Evolutionary conservation across 2,888 invertebrate species (phyloP), one percentile per base, ranked within the genome.

Genomic region (Copidosoma aretas): DNA sequence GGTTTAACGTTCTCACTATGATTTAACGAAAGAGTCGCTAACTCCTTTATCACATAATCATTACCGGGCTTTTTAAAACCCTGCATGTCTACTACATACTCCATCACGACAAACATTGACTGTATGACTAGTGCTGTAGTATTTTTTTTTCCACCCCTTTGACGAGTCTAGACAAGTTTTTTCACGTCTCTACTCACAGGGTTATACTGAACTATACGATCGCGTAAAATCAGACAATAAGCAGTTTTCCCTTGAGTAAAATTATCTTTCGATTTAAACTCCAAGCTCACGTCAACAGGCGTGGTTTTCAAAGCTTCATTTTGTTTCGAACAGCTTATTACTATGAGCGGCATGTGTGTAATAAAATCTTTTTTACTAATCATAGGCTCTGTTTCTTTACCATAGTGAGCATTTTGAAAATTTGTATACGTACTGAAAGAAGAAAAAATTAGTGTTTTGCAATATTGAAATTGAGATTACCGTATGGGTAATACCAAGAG

Each of bases 401-500:
- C n/a, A n/a, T n/a, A n/a, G n/a, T n/a, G n/a, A n/a, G n/a, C n/a
- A n/a, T n/a, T n/a, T n/a, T n/a, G n/a, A n/a, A n/a, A n/a, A n/a
- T n/a, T n/a, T n/a, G n/a, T n/a, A n/a, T n/a, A n/a, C n/a, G n/a
- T n/a, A n/a, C n/a, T n/a, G n/a, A n/a, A n/a, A 70, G 49, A 46
- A 64, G 1, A 5, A 62, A 25, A 49, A 32, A 65, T 52, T 72
- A 65, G 53, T 68, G 56, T 12, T 25, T 14, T 15, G 8, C 3
- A 56, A 70, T 59, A 60, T 72, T 53, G 21, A 68, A 58, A 25
- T 63, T 68, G 14, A 65, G 24, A 46, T 65, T 19, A 49, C 10
- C 3, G 49, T 82, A 81, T 1, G 80, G 81, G 73, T 77, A 83
- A 32, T 32, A 32, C 32, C 8, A 8, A 5, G 32, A 32, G 32